Percentiles rank a stretch among this genome's conserved stretches.
These are phyloP conservation scores for Tricholaema leucomelas DNA, from an alignment of 2,113 vertebrate species.

Conservation along the genomic window DNA sequence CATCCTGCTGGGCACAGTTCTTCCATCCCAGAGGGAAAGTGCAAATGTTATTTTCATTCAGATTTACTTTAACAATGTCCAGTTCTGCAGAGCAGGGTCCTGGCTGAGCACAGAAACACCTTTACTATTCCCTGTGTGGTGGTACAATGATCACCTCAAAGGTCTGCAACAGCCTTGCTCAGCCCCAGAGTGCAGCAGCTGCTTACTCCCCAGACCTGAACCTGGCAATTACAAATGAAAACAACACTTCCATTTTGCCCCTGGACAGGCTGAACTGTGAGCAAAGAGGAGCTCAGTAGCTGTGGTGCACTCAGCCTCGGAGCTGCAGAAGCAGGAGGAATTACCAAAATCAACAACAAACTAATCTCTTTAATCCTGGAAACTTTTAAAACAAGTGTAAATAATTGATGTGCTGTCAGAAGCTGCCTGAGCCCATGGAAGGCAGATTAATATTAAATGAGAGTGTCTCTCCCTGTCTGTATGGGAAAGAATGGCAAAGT, in stretches of 20 bases:
- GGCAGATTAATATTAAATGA: slow-evolving; percentile 55
- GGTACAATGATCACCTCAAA: not conserved
- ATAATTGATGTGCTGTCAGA: slow-evolving; percentile 63
- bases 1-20: no score
- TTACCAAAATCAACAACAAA: slow-evolving; percentile 20
- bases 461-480: not conserved
- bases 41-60: not conserved
- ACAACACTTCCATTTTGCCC: not conserved
- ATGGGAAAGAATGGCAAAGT: not conserved
- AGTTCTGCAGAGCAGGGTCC: not conserved
- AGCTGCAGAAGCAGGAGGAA: not conserved
- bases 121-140: not conserved
- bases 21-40: not conserved
- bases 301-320: not conserved
- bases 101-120: fast-evolving
- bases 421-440: not conserved
- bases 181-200: not conserved
- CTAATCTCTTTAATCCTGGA: slow-evolving; percentile 46
- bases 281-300: not conserved
- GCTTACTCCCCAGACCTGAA: not conserved
- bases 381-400: slow-evolving; percentile 43
- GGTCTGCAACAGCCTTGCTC: not conserved
- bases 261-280: not conserved
- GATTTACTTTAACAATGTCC: not conserved
- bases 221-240: not conserved